phyloP scores from a whole-genome alignment of 2,113 vertebrate species.

The Mus musculus region GRCm39 chr11:72387001-72387500 shows the following conservation, averaged over 20 bases:
- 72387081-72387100: background rate
- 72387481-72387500: background rate
- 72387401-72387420: background rate
- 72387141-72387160: background rate
- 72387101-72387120: slow-evolving; percentile 25
- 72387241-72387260: background rate
- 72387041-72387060: background rate
- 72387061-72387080: background rate
- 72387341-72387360: background rate
- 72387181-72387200: background rate
- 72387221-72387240: background rate
- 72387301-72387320: background rate
- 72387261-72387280: background rate
- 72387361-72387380: background rate
- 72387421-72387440: background rate
- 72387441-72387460: background rate
- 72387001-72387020: background rate
- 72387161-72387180: background rate
- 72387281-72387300: background rate
- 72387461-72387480: background rate
- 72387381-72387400: background rate
- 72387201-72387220: background rate
- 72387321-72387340: background rate
- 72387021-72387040: background rate
- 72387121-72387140: background rate